Base-by-base conservation (phyloP, 2,113 vertebrate genomes). In the Ceratotherium simum region DNA sequence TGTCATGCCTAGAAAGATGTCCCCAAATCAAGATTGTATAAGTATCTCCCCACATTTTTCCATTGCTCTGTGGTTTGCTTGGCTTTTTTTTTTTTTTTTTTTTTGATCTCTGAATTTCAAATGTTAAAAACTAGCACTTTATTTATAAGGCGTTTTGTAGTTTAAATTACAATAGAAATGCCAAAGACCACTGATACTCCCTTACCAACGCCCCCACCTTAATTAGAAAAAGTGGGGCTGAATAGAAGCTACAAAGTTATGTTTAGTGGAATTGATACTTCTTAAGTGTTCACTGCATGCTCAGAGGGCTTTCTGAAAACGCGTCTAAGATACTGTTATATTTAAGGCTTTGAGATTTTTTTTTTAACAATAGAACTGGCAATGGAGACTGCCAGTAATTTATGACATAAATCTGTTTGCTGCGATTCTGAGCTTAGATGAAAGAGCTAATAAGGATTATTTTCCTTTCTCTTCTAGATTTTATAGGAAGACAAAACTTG, bases 401-500 rank as follows among this genome's bases (percentile, higher is more conserved):
- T n/a, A 6, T 33, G 39, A 39, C 21, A 3, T 51, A 70, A 33
- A 17, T 29, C 51, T 46, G 6, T 67, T 94, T 58, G 58, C 51
- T 91, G 2, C 27, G 42, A 2, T 60, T 67, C 11, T 48, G 76
- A 51, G 36, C 85, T 48, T 11, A 12, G 65, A 33, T 36, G 33
- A 81, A 54, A 83, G 25, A 39, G 13, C 69, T 97, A 67, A 97
- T 23, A 2, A 70, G 70, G 25, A 39, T 58, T 17, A 23, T 93
- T 83, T 91, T 96, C 21, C 33, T 95, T 95, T 96, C 2, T 97
- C 95, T 98, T 97, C 83, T 98, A 99, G 99, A 76, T 99, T 99
- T 98, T 99, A 99, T 95, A 99, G 99, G 98, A 99, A 99, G 98
- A 99, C 99, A 2, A 99, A 99, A 96, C 98, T 99, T 91, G 99